Conservation (phyloP, 2,113 vertebrate genomes). For the Coryphaenoides rupestris region DNA sequence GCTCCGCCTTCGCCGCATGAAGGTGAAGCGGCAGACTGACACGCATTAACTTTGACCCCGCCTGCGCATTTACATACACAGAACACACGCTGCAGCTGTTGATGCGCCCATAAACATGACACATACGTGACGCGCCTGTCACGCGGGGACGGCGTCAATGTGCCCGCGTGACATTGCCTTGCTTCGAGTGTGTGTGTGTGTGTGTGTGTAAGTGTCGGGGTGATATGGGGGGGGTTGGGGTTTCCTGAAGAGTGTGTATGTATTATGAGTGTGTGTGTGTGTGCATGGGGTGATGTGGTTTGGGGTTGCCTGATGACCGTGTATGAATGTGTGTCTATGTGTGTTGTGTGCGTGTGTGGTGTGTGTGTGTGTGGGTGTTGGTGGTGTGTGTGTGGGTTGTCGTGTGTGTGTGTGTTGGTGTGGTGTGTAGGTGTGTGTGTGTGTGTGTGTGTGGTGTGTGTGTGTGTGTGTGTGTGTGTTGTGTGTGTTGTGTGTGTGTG, state of each 20-base stretch:
- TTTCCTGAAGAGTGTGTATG: constrained; percentile 2
- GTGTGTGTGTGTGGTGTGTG: constrained; percentile 21
- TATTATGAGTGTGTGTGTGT: not conserved
- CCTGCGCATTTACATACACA: constrained; percentile 59
- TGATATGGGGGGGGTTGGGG: not conserved
- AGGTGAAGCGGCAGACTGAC: constrained; percentile 54
- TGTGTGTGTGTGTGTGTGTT: not conserved
- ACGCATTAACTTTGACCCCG: constrained; percentile 58
- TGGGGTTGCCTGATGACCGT: not conserved
- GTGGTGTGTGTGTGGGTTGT: not conserved
- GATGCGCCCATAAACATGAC: constrained; percentile 56
- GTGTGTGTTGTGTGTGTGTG: not conserved
- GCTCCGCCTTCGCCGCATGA: constrained; percentile 31
- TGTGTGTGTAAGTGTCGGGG: not conserved
- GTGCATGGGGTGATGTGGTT: constrained; percentile 38
- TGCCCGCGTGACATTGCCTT: constrained; percentile 40
- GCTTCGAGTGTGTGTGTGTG: constrained; percentile 25
- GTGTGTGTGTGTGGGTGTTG: not conserved
- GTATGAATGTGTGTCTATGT: constrained; percentile 27
- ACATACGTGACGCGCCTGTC: constrained; percentile 51
- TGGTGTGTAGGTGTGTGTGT: constrained; percentile 29
- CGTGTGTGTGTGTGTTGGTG: constrained; percentile 27
- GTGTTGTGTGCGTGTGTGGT: constrained; percentile 8
- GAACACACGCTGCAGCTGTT: constrained; percentile 46
- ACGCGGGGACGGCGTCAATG: constrained; percentile 31